Conservation (phyloP, 1,140 invertebrate species). For the Drosophila malerkotliana region DNA sequence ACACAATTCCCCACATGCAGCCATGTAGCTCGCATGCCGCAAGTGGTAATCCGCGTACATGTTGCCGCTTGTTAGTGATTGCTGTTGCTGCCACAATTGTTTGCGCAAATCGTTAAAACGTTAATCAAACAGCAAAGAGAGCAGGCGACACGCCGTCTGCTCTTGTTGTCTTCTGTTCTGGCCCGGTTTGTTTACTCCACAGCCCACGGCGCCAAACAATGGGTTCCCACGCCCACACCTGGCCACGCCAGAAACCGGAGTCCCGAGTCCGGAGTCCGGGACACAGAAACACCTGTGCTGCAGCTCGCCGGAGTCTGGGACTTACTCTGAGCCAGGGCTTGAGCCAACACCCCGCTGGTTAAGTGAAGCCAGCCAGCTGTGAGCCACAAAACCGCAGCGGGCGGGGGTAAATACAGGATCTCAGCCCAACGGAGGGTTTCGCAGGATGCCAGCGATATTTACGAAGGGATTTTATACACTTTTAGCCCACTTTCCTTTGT, state of each 20-base stretch:
- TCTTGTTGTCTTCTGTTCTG: not conserved
- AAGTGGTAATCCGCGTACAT: constrained; percentile 46
- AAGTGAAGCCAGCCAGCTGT: constrained; percentile 3
- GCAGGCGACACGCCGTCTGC: constrained; percentile 61
- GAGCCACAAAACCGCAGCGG: constrained; percentile 37
- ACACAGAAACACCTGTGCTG: constrained; percentile 5
- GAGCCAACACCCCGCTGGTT: constrained; percentile 7
- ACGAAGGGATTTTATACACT: constrained; percentile 48
- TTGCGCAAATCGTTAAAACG: constrained; percentile 79
- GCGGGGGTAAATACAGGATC: constrained; percentile 6
- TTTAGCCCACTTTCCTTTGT: constrained; percentile 34
- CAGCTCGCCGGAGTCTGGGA: not conserved
- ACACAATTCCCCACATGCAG: constrained; percentile 1
- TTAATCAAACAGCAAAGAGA: constrained; percentile 79
- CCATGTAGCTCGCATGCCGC: constrained; percentile 2
- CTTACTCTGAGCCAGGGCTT: not conserved
- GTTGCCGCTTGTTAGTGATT: constrained; percentile 49
- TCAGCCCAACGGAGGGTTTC: constrained; percentile 1
- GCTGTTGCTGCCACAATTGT: constrained; percentile 68
- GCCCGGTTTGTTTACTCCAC: constrained; percentile 35
- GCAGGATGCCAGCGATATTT: constrained; percentile 37
- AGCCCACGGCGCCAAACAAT: constrained; percentile 47
- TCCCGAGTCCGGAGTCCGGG: not conserved
- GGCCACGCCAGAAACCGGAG: not conserved
- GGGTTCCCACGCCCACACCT: constrained; percentile 25